Evolutionary conservation across 2,888 invertebrate species (phyloP).

Genomic region (Heliconius ethilla): DNA sequence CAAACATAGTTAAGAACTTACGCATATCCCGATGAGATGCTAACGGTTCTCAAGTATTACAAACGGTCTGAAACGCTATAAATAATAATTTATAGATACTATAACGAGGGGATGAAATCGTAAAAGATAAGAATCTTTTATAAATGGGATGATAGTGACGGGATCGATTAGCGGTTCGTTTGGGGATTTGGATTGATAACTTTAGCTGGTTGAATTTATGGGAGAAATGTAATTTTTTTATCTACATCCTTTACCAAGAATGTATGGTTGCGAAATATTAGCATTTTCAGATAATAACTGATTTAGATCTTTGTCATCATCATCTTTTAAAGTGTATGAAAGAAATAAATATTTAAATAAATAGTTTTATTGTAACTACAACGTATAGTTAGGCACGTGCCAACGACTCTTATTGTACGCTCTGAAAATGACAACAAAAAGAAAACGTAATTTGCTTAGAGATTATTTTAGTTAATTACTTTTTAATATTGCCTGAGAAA

Average conservation of each 20-base stretch:
- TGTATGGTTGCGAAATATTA: too few species aligned
- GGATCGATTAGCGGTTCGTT: conserved; percentile 1
- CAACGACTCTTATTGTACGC: too few species aligned
- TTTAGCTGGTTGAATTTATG: neutral
- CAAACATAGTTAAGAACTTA: conserved; percentile 1
- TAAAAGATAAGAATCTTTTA: conserved; percentile 5
- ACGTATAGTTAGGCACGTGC: too few species aligned
- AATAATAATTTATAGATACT: conserved; percentile 15
- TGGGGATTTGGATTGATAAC: neutral
- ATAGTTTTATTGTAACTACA: too few species aligned
- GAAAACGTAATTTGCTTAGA: too few species aligned
- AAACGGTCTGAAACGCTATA: conserved; percentile 4
- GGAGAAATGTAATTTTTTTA: neutral
- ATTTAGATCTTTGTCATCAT: too few species aligned
- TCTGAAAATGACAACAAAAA: too few species aligned
- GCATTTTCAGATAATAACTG: too few species aligned
- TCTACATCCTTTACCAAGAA: neutral
- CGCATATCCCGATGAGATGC: neutral
- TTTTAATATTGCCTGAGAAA: too few species aligned
- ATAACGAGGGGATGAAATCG: conserved; percentile 1
- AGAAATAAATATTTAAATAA: too few species aligned
- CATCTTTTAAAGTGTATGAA: too few species aligned
- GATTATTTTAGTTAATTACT: too few species aligned
- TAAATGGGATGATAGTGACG: neutral
- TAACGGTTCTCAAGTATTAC: conserved; percentile 8